Evolutionary conservation across 2,888 invertebrate genomes (phyloP).

Genomic region (Euphydryas editha): DNA sequence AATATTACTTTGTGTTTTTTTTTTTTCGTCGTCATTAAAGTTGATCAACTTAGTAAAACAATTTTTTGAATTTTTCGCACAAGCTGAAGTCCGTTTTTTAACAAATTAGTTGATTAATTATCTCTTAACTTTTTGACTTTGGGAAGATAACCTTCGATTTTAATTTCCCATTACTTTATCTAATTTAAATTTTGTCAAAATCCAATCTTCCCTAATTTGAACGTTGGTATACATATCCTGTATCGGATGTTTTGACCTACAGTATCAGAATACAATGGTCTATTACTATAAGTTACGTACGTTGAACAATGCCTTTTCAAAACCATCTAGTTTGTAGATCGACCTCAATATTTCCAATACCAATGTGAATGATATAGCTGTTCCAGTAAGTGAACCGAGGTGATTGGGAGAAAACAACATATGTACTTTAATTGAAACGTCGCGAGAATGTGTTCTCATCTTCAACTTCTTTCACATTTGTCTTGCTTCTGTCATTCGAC

Average conservation of each 20-base stretch:
- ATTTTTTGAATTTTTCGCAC: not conserved
- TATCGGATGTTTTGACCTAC: not conserved
- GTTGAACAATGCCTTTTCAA: slow-evolving; percentile 15
- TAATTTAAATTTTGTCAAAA: too few species aligned
- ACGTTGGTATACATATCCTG: not conserved
- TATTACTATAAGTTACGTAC: slow-evolving; percentile 16
- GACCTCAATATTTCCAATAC: not conserved
- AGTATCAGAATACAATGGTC: slow-evolving; percentile 10
- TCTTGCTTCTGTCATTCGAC: too few species aligned
- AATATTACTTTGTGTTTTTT: not conserved
- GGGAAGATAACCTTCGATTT: too few species aligned
- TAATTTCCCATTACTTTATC: not conserved
- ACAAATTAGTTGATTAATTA: not conserved
- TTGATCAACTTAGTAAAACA: not conserved
- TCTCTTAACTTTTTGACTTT: not conserved
- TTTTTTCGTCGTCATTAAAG: not conserved
- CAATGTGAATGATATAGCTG: not conserved
- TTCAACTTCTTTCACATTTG: too few species aligned
- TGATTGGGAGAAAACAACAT: too few species aligned
- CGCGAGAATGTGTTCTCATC: too few species aligned
- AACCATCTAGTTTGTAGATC: slow-evolving; percentile 4
- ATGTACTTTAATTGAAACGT: too few species aligned
- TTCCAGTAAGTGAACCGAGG: not conserved
- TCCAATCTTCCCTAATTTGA: not conserved
- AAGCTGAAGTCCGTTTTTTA: not conserved